Conservation (phyloP, 2,113 vertebrate genomes). For the Psephotus haematonotus region DNA sequence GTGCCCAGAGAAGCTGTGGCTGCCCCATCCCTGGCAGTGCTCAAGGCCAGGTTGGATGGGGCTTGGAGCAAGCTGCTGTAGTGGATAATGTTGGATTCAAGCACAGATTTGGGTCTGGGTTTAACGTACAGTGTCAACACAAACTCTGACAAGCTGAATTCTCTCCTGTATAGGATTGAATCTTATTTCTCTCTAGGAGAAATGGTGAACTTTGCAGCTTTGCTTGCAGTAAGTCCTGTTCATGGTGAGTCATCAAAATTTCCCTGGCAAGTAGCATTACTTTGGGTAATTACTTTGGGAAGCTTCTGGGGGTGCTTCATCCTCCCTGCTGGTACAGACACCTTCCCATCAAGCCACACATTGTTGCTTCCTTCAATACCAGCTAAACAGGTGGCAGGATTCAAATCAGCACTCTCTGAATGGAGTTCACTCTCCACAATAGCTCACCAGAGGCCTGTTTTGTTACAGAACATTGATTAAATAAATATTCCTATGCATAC, state of each 20-base stretch:
- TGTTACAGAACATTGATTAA: slow-evolving; percentile 75
- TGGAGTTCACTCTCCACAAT: slow-evolving; percentile 55
- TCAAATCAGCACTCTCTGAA: slow-evolving; percentile 53
- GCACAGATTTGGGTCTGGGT: not conserved
- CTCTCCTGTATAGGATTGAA: not conserved
- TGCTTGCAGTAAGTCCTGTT: not conserved
- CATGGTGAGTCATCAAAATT: not conserved
- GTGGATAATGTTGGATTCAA: not conserved
- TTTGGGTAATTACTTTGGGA: not conserved
- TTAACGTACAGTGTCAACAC: not conserved
- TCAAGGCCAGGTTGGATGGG: not conserved
- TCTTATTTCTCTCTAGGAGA: not conserved
- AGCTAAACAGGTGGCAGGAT: slow-evolving; percentile 65
- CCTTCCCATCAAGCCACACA: not conserved
- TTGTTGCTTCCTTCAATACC: slow-evolving; percentile 3
- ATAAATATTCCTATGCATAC: slow-evolving; percentile 74
- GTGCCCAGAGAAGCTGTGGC: too few species aligned
- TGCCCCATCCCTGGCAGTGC: not conserved
- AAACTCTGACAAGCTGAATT: not conserved
- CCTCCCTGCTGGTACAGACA: not conserved
- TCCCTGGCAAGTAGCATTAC: not conserved
- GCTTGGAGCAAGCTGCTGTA: not conserved
- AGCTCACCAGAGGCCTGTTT: slow-evolving; percentile 72
- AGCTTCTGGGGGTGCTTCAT: not conserved
- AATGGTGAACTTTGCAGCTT: not conserved